Base-by-base conservation (phyloP, 2,113 vertebrate species). In the Gambusia holbrooki region DNA sequence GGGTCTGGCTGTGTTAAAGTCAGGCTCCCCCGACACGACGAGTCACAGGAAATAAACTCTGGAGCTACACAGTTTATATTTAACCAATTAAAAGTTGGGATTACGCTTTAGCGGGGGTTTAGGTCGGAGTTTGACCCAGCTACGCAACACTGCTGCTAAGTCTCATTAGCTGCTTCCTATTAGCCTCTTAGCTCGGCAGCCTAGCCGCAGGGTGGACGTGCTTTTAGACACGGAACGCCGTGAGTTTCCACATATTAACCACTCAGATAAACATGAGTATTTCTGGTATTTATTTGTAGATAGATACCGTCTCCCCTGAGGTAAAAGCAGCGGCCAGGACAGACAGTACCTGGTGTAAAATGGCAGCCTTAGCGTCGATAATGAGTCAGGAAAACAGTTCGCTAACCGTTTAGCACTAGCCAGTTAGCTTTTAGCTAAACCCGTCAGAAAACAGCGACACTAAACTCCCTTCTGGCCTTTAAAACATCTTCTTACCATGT, bases 301-400 rank as follows among this genome's bases (percentile, higher is more conserved):
- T 0, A n/a, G 25, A 14, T 0, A 15, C 0, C 0, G 58, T 13
- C 0, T 28, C 22, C 22, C 17, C 1, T 22, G 27, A 76, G 51
- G 33, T n/a, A 28, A 25, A 61, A 30, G 45, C 66, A 37, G 77
- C 19, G 54, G 14, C 2, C 37, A 22, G 62, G 6, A 27, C 35
- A 27, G 17, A 70, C 48, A 7, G 10, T 54, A 79, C 6, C 73
- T 73, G 87, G 69, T 84, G 89, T 88, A 92, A 93, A 93, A 93
- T 93, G 92, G 92, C 92, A 89, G 87, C 80, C 77, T 62, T 83
- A 58, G 25, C 51, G 51, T 89, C 88, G 85, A 85, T 93, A 92
- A 93, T 93, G 92, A 93, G 92, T 93, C 92, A 93, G 92, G 91
- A 84, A 92, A 93, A 92, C 92, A 89, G 51, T 85, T 42, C 65